These are phyloP conservation scores for Drosophila mayaguana DNA, from an alignment of 2,888 invertebrate genomes.

Conservation along the genomic window DNA sequence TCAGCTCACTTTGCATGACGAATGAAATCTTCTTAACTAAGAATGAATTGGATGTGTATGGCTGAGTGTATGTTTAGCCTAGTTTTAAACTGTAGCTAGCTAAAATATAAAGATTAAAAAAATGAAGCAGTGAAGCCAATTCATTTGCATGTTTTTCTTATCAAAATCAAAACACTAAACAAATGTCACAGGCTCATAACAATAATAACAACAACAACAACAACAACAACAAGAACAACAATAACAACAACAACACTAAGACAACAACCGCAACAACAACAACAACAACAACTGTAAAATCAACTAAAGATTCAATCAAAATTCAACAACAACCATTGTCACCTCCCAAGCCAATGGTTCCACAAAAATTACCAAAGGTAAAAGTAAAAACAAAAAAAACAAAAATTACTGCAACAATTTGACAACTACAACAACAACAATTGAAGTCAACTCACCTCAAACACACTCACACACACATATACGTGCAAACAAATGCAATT, in stretches of 20 bases:
- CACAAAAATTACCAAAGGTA: constrained; percentile 85
- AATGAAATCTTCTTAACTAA: constrained; percentile 10
- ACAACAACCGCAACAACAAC: constrained; percentile 48
- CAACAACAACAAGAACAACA: constrained; percentile 33
- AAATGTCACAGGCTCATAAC: constrained; percentile 71
- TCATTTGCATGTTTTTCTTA: constrained; percentile 53
- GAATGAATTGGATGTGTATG: neutral
- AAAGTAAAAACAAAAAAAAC: constrained; percentile 15
- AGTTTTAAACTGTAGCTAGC: neutral
- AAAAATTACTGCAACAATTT: constrained; percentile 32
- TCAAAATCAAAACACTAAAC: constrained; percentile 43
- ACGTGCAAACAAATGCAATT: constrained; percentile 29
- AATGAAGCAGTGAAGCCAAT: constrained; percentile 16
- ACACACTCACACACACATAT: constrained; percentile 8
- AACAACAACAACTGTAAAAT: constrained; percentile 56
- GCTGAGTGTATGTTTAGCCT: constrained; percentile 3
- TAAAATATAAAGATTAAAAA: neutral
- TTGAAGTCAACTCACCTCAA: constrained; percentile 37
- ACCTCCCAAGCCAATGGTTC: constrained; percentile 85
- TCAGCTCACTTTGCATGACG: constrained; percentile 49
- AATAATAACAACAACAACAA: constrained; percentile 60
- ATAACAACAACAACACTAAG: constrained; percentile 51
- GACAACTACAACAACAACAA: constrained; percentile 32
- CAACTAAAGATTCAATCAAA: constrained; percentile 68
- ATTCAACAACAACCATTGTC: constrained; percentile 85